Base-by-base conservation (phyloP, 2,888 invertebrate species). In the Cosmia trapezina region DNA sequence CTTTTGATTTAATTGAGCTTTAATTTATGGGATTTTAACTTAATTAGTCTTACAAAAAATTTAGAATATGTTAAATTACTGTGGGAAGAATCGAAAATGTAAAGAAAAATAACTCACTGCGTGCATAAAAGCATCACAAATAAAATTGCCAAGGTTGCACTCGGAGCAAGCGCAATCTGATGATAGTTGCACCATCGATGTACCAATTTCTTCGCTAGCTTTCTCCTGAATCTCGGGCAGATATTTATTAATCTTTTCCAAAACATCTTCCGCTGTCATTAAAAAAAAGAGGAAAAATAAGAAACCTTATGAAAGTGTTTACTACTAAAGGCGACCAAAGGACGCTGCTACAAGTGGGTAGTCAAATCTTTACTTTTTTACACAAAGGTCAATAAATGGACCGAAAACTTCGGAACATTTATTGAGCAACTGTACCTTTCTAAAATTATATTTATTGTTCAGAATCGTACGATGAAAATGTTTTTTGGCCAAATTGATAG, bases 111-210 rank as follows among this genome's bases (percentile, higher is more conserved):
- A 9, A 92, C 94, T 93, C 91, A 98, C 98, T 71, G 96, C 88
- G 87, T 97, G 94, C 78, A 98, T 94, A 93, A 97, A 97, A 0
- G 98, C 97, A 81, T 98, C 98, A 49, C 98, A 96, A 66, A 98
- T 96, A 43, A 98, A 97, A 89, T 97, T 97, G 43, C 98, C 98
- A 63, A 98, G 92, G 86, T 97, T 98, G 87, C 98, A 98, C 91
- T 98, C 98, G 0, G 87, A 88, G 14, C 93, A 93, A 1, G 96
- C 89, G 84, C 98, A 98, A 2, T 90, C 87, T 0, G 91, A 96
- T 2, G 96, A 94, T 53, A 98, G 89, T 19, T 94, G 90, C 0
- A 98, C 97, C 80, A 95, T 91, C 0, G 97, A 96, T 3, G 80
- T 82, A 0, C 98, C 98, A 5, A 98, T 88, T n/a, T 96, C 91